phyloP scores from a whole-genome alignment of 2,113 vertebrate genomes.

The Xyliphius kryptos region DNA sequence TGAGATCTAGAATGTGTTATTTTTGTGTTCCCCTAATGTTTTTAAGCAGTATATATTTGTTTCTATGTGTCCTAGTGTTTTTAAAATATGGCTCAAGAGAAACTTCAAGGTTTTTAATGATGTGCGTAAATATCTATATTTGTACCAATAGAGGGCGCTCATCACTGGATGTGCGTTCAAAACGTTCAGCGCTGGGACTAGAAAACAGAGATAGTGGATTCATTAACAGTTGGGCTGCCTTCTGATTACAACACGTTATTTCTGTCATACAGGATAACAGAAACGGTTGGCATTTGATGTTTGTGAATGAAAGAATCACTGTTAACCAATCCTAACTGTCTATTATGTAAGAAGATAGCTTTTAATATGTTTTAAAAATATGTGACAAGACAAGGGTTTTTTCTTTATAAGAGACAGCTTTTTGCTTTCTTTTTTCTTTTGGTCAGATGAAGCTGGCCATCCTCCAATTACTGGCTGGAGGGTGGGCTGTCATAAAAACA shows the following conservation, averaged over 20 bases:
- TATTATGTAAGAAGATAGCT: not conserved
- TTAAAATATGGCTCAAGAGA: too few relatives aligned
- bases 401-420: conserved; percentile 62
- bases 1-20: too few relatives aligned
- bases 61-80: too few relatives aligned
- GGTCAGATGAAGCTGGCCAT: conserved; percentile 64
- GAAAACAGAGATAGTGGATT: conserved; percentile 32
- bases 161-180: not conserved
- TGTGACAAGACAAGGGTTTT: not conserved
- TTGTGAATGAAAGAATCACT: conserved; percentile 15
- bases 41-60: too few relatives aligned
- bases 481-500: conserved; percentile 69
- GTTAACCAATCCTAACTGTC: not conserved
- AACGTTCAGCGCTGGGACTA: conserved; percentile 14
- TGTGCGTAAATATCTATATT: too few relatives aligned
- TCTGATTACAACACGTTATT: conserved; percentile 35
- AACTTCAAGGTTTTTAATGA: too few relatives aligned
- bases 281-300: conserved; percentile 27
- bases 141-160: conserved; percentile 46
- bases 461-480: conserved; percentile 68
- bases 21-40: too few relatives aligned
- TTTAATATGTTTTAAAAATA: not conserved
- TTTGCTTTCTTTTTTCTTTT: conserved; percentile 61
- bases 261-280: conserved; percentile 16
- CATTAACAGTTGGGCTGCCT: conserved; percentile 31